phyloP scores from a whole-genome alignment of 2,797 vertebrate species.

The Rousettus madagascariensis region DNA sequence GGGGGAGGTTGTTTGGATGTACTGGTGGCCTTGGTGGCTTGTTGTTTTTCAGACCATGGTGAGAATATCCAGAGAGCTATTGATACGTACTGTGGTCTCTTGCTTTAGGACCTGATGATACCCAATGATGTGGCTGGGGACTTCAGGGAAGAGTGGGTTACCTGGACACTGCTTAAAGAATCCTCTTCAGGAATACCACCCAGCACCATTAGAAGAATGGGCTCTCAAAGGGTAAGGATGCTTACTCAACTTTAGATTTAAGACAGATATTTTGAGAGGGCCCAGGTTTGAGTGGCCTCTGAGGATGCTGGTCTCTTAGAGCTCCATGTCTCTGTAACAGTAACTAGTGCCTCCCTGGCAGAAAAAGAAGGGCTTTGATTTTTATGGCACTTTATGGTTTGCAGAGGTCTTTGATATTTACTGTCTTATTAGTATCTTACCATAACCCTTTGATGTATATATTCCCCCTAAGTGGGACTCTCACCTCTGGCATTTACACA shows the following conservation, averaged over 20 bases:
- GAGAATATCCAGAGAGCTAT: background rate
- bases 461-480: background rate
- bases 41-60: background rate
- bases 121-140: slow-evolving; percentile 43
- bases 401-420: background rate
- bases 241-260: background rate
- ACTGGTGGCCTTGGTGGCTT: background rate
- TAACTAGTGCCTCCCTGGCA: background rate
- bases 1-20: background rate
- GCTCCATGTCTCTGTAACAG: background rate
- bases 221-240: slow-evolving; percentile 33
- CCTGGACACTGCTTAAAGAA: background rate
- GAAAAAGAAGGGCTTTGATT: background rate
- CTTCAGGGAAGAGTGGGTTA: background rate
- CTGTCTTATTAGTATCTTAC: background rate
- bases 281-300: background rate
- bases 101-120: slow-evolving; percentile 26
- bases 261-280: background rate
- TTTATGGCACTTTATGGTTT: slow-evolving; percentile 12
- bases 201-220: slow-evolving; percentile 6
- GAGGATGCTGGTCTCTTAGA: background rate
- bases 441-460: background rate
- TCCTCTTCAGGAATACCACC: slow-evolving; percentile 5
- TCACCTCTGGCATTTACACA: too few relatives aligned
- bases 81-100: background rate